Percentiles rank a stretch among this genome's conserved stretches.
These are phyloP conservation scores for Leucopsar rothschildi DNA, from an alignment of 2,113 vertebrate genomes.

Conservation along the genomic window DNA sequence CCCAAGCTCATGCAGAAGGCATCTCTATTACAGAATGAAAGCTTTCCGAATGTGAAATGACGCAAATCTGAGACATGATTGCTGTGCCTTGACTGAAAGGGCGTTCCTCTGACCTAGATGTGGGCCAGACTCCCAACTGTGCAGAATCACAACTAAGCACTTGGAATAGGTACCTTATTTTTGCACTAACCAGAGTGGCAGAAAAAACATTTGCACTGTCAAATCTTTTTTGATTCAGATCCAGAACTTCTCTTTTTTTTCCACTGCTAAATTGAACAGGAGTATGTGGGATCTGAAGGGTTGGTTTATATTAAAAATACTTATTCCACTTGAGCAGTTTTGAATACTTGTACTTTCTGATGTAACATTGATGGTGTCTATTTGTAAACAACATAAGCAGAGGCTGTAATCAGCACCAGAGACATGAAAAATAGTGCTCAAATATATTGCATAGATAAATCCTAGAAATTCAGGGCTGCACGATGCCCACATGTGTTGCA, in stretches of 20 bases:
- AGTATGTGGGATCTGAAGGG: background rate
- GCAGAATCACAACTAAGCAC: background rate
- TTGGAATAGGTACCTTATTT: background rate
- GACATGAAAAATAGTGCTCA: background rate
- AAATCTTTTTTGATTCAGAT: background rate
- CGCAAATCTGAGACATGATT: background rate
- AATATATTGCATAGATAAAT: background rate
- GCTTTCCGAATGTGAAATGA: background rate
- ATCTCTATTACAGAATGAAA: background rate
- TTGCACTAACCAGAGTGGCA: background rate
- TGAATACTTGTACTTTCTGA: background rate
- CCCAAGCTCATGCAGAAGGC: background rate
- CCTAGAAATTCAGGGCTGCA: background rate
- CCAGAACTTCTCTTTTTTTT: background rate
- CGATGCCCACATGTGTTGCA: fast-evolving
- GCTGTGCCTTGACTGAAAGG: background rate
- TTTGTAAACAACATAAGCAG: background rate
- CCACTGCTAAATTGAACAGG: background rate
- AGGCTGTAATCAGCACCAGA: background rate
- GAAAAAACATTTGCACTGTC: background rate
- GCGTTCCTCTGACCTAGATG: background rate
- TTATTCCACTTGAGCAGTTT: background rate
- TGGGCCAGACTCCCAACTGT: background rate
- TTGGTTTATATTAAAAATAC: background rate
- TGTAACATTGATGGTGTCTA: background rate